phyloP scores from a whole-genome alignment of 2,888 invertebrate genomes.

The Eudasyphora cyanicolor region DNA sequence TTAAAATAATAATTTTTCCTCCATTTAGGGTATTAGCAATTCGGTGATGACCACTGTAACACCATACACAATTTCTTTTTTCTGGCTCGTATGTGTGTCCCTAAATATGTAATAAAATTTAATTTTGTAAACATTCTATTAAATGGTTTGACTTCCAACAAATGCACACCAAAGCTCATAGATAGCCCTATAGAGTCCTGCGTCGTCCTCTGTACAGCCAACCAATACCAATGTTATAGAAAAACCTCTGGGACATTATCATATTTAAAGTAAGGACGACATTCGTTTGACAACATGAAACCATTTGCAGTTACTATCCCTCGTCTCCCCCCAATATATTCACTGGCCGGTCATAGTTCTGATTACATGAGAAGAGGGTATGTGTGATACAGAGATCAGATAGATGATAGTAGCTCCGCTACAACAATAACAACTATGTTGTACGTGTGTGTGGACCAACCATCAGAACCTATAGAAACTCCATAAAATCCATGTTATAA shows the following conservation, averaged over 20 bases:
- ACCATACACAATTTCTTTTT: too few relatives aligned
- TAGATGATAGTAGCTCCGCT: too few relatives aligned
- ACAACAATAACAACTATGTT: too few relatives aligned
- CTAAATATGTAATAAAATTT: constrained; percentile 43
- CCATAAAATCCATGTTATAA: constrained; percentile 49
- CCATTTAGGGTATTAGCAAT: too few relatives aligned
- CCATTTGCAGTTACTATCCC: constrained; percentile 22
- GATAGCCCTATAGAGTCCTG: background rate
- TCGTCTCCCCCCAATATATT: background rate
- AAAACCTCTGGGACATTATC: constrained; percentile 42
- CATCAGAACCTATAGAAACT: background rate
- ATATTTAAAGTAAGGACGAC: constrained; percentile 41
- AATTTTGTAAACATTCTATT: constrained; percentile 54
- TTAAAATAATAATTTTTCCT: too few relatives aligned
- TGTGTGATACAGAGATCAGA: background rate
- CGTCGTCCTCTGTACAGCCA: background rate
- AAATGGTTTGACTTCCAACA: constrained; percentile 41
- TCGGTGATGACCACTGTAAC: too few relatives aligned
- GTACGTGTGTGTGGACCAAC: background rate
- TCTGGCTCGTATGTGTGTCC: background rate
- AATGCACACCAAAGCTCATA: background rate
- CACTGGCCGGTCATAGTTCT: background rate
- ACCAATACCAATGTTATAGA: too few relatives aligned
- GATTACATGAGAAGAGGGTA: background rate
- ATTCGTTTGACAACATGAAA: constrained; percentile 30